phyloP scores from a whole-genome alignment of 2,797 vertebrate genomes.

The Etheostoma nigrum region DNA sequence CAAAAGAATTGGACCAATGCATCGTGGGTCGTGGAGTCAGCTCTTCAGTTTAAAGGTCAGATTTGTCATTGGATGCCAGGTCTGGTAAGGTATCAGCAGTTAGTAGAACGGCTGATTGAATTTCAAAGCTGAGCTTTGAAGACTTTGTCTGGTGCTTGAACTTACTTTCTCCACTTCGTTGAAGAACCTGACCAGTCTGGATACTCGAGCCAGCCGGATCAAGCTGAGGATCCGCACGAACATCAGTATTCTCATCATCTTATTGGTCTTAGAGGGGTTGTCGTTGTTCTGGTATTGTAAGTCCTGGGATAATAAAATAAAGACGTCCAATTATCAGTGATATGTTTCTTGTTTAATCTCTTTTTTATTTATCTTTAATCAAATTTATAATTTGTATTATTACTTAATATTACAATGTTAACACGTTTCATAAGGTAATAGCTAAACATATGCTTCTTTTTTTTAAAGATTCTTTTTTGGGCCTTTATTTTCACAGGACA shows the following conservation, averaged over 20 bases:
- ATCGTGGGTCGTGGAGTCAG: not conserved
- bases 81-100: constrained; percentile 22
- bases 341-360: not conserved
- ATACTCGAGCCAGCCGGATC: constrained; percentile 84
- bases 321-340: not conserved
- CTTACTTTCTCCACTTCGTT: constrained; percentile 88
- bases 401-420: not conserved
- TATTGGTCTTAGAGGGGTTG: constrained; percentile 82
- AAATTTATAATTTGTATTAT: not conserved
- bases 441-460: not conserved
- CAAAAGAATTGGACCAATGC: not conserved
- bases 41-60: constrained; percentile 25
- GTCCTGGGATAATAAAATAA: constrained; percentile 62
- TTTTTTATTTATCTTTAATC: not conserved
- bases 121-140: constrained; percentile 41
- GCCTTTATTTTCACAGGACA: no score
- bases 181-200: constrained; percentile 84
- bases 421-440: not conserved
- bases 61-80: constrained; percentile 22
- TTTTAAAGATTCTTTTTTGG: no score
- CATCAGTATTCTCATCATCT: constrained; percentile 87
- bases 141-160: constrained; percentile 1
- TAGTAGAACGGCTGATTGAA: constrained; percentile 32
- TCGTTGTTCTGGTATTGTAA: constrained; percentile 79
- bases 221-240: constrained; percentile 86